A percentile compares a stretch with the other conserved stretches of the same genome.
Conservation (phyloP, 2,797 vertebrate species). For the Poeciliopsis paucimaculata region DNA sequence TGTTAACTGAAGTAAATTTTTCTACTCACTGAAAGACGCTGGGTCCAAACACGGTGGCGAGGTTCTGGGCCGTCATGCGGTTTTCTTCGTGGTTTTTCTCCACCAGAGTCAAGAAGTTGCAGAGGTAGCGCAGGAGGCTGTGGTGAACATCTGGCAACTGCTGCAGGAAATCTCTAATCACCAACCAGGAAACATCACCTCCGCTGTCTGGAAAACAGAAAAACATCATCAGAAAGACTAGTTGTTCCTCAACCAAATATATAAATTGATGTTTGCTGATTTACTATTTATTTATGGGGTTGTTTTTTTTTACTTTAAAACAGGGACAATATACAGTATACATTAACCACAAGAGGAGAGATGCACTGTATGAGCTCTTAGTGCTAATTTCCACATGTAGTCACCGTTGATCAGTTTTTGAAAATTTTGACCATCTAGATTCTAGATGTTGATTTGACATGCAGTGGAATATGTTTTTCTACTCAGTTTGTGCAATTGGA, state of each 20-base stretch:
- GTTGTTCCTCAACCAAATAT: background rate
- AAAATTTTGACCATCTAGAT: background rate
- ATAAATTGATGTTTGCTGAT: background rate
- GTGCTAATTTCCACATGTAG: no score
- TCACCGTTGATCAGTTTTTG: no score
- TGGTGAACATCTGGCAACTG: constrained; percentile 87
- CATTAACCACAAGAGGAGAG: background rate
- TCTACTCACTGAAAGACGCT: constrained; percentile 91
- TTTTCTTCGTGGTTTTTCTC: constrained; percentile 86
- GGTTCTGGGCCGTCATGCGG: constrained; percentile 89
- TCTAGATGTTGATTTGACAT: background rate
- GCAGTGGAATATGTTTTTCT: background rate
- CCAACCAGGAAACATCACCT: constrained; percentile 75
- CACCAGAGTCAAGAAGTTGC: constrained; percentile 88
- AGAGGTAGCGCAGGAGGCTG: constrained; percentile 88
- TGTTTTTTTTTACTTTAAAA: no score
- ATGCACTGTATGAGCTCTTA: no score
- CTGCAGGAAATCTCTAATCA: constrained; percentile 82
- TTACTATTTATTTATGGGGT: no score
- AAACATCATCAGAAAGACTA: background rate
- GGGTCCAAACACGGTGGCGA: constrained; percentile 93
- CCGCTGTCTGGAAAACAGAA: constrained; percentile 71
- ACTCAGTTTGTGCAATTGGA: background rate
- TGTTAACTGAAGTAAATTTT: background rate
- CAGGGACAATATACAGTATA: no score